Base-by-base conservation (phyloP, 2,113 vertebrate species). In the Sinocyclocheilus grahami region DNA sequence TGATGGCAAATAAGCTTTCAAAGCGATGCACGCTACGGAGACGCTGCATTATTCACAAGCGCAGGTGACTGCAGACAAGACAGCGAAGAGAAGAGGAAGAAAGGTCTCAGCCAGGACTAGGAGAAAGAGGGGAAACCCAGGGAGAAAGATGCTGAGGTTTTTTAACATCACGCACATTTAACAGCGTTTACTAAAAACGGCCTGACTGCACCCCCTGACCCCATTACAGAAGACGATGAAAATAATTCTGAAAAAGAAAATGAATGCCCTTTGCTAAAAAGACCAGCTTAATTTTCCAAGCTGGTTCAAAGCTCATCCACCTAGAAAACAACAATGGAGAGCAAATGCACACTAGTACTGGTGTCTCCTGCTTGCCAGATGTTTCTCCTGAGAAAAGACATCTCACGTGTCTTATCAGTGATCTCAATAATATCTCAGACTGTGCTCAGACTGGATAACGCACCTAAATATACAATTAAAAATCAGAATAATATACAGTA, bases 81-180 rank as follows among this genome's bases (percentile, higher is more conserved):
- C 72, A 63, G 14, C 65, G 22, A 53, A 84, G 78, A 85, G 16
- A 78, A 72, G 53, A 84, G 53, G 62, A 88, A 46, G 20, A 75
- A 87, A 60, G 11, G 42, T n/a, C 22, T n/a, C 12, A 12, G 24
- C 3, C 71, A 58, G 16, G 55, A 65, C 58, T 18, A 60, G 48
- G 46, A 67, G 27, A 37, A 46, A 39, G 62, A 30, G n/a, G 78
- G 16, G 14, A 33, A 42, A 18, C 20, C 55, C 2, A 58, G 20
- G 22, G 74, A 85, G 85, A 87, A 14, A 13, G 69, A 91, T 89
- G 86, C 76, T 86, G 80, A 65, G n/a, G 69, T n/a, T 9, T 37
- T 58, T 37, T 79, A 13, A 79, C 11, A 60, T 3, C 27, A n/a
- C 37, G 37, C 53, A 58, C 4, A n/a, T 33, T 22, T n/a, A 78